These are phyloP conservation scores for Nudaria mundana DNA, from an alignment of 2,888 invertebrate species.

Conservation along the genomic window DNA sequence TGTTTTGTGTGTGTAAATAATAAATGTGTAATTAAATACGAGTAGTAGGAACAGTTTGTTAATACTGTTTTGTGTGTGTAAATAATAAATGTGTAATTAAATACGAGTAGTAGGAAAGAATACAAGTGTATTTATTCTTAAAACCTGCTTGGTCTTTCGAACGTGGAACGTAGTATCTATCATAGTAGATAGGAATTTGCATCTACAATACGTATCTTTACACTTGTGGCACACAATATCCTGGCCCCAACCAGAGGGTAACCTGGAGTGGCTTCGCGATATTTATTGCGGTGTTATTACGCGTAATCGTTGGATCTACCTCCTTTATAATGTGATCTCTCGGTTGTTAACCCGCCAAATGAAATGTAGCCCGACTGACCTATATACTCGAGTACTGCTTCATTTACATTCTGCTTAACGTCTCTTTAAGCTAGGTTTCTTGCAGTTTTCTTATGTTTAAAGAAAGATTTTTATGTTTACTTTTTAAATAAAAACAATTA, in stretches of 20 bases:
- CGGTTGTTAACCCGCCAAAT: slow-evolving; percentile 50
- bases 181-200: too few relatives aligned
- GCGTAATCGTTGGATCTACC: slow-evolving; percentile 70
- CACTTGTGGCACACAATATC: slow-evolving; percentile 21
- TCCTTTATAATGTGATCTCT: slow-evolving; percentile 65
- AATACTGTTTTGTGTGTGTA: neutral
- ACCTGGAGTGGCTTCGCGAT: slow-evolving; percentile 64
- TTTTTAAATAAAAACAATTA: too few relatives aligned
- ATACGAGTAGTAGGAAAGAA: too few relatives aligned
- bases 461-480: neutral
- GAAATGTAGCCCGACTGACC: slow-evolving; percentile 43
- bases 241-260: slow-evolving; percentile 38
- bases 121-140: too few relatives aligned
- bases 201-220: too few relatives aligned
- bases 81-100: too few relatives aligned
- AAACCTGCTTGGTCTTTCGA: too few relatives aligned
- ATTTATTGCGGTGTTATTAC: slow-evolving; percentile 75
- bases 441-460: slow-evolving; percentile 3
- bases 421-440: too few relatives aligned
- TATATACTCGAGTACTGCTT: slow-evolving; percentile 26
- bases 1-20: neutral
- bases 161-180: too few relatives aligned
- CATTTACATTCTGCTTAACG: slow-evolving; percentile 16
- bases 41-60: too few relatives aligned
- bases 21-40: too few relatives aligned